These are phyloP conservation scores for Stichodactyla mertensii DNA, from an alignment of 64 coral and sea anemone genomes.

Conservation along the genomic window DNA sequence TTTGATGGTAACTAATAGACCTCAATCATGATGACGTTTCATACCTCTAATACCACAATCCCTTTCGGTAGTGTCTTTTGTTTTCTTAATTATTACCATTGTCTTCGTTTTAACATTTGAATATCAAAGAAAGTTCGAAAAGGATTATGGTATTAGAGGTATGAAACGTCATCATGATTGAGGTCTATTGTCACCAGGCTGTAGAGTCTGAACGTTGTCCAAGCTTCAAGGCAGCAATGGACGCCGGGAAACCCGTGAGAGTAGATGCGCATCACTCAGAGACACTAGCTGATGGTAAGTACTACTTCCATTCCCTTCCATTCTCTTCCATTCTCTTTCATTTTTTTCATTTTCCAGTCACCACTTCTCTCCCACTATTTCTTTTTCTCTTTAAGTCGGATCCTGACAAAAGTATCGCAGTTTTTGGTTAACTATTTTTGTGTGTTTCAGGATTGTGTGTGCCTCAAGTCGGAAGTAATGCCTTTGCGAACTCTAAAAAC, in stretches of 20 bases:
- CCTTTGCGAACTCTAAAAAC: conserved; percentile 54
- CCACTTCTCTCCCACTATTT: no score
- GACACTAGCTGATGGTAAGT: conserved; percentile 80
- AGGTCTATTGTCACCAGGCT: conserved; percentile 35
- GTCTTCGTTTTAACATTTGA: no score
- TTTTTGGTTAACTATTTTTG: not conserved
- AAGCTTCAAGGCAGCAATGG: conserved; percentile 76
- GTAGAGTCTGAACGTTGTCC: conserved; percentile 84
- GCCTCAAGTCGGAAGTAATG: conserved; percentile 61
- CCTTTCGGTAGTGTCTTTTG: no score
- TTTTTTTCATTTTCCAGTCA: no score
- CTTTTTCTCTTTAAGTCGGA: no score
- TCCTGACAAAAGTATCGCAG: not conserved
- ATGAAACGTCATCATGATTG: no score
- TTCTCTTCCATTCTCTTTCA: not conserved
- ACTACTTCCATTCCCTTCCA: not conserved
- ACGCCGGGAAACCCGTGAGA: conserved; percentile 69
- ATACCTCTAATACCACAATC: no score
- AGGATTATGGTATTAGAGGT: no score
- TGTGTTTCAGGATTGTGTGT: conserved; percentile 40
- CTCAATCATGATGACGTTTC: no score
- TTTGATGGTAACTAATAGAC: no score
- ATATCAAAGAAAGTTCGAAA: no score
- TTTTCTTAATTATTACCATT: no score
- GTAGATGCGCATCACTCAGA: conserved; percentile 55